Conservation (phyloP, 2,113 vertebrate genomes). For the Isurus oxyrinchus region DNA sequence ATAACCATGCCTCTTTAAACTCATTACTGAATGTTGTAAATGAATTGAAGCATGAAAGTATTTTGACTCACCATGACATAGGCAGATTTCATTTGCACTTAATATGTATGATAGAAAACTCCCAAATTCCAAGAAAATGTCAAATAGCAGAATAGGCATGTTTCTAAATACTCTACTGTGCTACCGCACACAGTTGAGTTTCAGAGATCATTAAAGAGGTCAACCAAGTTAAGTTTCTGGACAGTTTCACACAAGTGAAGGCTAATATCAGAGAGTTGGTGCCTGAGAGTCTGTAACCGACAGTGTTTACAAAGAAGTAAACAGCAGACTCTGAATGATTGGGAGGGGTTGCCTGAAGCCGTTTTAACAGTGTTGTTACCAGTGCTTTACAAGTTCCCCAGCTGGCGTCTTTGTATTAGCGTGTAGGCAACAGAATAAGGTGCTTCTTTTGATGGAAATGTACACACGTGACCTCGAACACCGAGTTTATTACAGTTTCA, state of each 20-base stretch:
- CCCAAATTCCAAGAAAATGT: constrained; percentile 36
- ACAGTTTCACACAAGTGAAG: background rate
- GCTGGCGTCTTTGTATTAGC: constrained; percentile 5
- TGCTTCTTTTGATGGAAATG: constrained; percentile 26
- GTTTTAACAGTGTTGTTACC: constrained; percentile 26
- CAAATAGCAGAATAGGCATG: constrained; percentile 5
- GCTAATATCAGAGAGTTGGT: constrained; percentile 35
- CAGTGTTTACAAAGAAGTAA: constrained; percentile 39
- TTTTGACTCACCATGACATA: background rate
- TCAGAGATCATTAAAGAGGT: constrained; percentile 35
- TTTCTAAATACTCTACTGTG: constrained; percentile 28
- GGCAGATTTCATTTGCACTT: constrained; percentile 20
- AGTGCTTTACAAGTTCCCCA: constrained; percentile 11
- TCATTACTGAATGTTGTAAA: constrained; percentile 12
- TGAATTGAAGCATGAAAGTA: background rate
- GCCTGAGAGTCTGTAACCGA: constrained; percentile 35
- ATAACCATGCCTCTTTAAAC: background rate
- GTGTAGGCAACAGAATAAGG: constrained; percentile 14
- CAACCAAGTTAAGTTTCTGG: constrained; percentile 26
- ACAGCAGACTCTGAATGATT: constrained; percentile 31
- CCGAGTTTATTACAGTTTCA: background rate
- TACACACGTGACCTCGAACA: constrained; percentile 6
- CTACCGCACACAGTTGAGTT: constrained; percentile 4
- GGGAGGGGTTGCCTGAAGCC: constrained; percentile 28
- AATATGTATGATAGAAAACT: constrained; percentile 1